Percentiles rank a stretch among this genome's conserved stretches.
phyloP scores from a whole-genome alignment of 2,797 vertebrate species.

The Crenichthys baileyi region DNA sequence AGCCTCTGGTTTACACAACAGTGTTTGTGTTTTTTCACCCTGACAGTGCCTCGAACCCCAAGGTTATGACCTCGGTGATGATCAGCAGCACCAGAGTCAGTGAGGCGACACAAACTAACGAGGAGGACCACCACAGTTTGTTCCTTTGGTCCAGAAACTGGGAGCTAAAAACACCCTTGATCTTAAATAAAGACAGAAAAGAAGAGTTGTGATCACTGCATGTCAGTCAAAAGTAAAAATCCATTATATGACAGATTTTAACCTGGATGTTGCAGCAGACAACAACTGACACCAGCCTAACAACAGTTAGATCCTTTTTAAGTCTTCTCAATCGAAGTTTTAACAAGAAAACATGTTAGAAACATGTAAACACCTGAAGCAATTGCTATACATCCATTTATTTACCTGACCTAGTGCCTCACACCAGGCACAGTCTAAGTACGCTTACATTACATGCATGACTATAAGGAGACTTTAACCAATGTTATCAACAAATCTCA shows the following conservation, averaged over 20 bases:
- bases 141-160: background rate
- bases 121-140: background rate
- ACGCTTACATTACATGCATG: background rate
- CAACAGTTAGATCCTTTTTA: background rate
- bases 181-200: background rate
- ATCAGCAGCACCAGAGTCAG: conserved; percentile 2
- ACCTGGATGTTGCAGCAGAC: background rate
- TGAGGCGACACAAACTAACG: background rate
- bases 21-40: conserved; percentile 3
- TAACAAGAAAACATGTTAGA: background rate
- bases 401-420: background rate
- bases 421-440: too few relatives aligned
- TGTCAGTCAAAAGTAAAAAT: background rate
- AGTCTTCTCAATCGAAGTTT: background rate
- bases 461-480: background rate
- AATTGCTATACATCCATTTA: background rate
- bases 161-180: background rate
- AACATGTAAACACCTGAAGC: background rate
- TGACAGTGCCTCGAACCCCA: background rate
- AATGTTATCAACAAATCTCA: background rate
- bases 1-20: background rate
- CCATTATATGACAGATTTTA: background rate
- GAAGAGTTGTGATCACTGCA: background rate
- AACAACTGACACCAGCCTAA: background rate
- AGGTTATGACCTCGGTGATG: conserved; percentile 4